Base-by-base conservation (phyloP, 2,888 invertebrate genomes). In the Noctuana brunneofusca region DNA sequence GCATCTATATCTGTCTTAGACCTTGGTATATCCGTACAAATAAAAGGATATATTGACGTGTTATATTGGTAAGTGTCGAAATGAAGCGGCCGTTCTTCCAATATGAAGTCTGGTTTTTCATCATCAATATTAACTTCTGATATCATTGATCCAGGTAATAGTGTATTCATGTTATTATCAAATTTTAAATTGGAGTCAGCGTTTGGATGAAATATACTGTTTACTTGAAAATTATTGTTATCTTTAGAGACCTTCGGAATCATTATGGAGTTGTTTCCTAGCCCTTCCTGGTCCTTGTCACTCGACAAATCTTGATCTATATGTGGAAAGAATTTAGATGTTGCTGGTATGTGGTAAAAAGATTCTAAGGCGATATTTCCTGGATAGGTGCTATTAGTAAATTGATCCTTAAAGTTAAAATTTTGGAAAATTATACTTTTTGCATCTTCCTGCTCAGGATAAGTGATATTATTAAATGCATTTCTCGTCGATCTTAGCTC, bases 1-100 rank as follows among this genome's bases (percentile, higher is more conserved):
- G 80, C 77, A 48, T 87, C 79, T 9, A 90, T 83, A 48, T 87
- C 83, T 8, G 82, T 71, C 49, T 66, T 71, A 1, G 66, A 67
- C 67, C 75, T 74, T 55, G 71, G 69, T 35, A 87, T 63, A 12
- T 64, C 24, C 3, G 68, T 58, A 67, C 89, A 90, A 56, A 69
- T 67, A 18, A 72, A 74, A 0, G 75, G 70, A 55, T 69, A 67
- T 1, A 62, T 49, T 1, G 81, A 74, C 0, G 69, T 56, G 59
- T 82, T 85, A 52, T 81, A 81, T 24, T 64, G 78, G 46, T 74
- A 78, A 27, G 72, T 62, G 48, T 64, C 71, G 0, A 63, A 62
- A 55, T 68, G 71, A 16, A 68, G 64, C 2, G 75, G 69, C 24
- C 71, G 55, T 46, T 80, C 81, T 70, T 84, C 80, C n/a, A 84